Conservation (phyloP, 2,113 vertebrate genomes). For the Stomatorhinus ivindoensis region DNA sequence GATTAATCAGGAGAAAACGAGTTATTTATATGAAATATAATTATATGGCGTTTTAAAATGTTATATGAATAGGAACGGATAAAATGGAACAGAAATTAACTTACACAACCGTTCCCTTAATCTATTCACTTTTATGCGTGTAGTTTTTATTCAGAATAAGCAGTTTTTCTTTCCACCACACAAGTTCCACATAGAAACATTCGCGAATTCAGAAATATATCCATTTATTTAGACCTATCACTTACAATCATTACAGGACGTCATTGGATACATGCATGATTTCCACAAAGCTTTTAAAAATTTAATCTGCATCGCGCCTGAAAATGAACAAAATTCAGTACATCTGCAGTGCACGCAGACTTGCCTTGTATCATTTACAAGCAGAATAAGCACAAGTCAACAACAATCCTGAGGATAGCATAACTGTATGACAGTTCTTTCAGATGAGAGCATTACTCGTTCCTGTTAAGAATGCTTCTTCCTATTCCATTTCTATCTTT, state of each 20-base stretch:
- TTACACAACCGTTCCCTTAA: neutral
- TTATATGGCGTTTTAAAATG: neutral
- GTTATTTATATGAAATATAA: neutral
- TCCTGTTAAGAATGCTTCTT: neutral
- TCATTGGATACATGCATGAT: neutral
- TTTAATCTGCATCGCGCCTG: neutral
- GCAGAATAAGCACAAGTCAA: neutral
- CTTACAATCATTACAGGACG: neutral
- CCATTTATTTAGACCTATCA: neutral
- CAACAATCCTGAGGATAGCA: neutral
- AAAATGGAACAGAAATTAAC: neutral
- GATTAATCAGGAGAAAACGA: too few relatives aligned
- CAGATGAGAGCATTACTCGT: neutral
- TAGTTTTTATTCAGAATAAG: neutral
- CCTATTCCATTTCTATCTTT: neutral
- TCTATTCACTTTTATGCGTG: neutral
- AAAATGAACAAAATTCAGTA: neutral
- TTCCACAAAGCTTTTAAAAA: neutral
- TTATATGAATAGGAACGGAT: neutral
- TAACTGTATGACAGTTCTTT: neutral
- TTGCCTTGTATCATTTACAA: neutral
- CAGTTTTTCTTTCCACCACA: neutral
- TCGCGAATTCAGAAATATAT: neutral
- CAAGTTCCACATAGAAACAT: neutral
- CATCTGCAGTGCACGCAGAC: neutral